These are phyloP conservation scores for Vultur gryphus DNA, from an alignment of 2,797 vertebrate genomes.

Conservation along the genomic window DNA sequence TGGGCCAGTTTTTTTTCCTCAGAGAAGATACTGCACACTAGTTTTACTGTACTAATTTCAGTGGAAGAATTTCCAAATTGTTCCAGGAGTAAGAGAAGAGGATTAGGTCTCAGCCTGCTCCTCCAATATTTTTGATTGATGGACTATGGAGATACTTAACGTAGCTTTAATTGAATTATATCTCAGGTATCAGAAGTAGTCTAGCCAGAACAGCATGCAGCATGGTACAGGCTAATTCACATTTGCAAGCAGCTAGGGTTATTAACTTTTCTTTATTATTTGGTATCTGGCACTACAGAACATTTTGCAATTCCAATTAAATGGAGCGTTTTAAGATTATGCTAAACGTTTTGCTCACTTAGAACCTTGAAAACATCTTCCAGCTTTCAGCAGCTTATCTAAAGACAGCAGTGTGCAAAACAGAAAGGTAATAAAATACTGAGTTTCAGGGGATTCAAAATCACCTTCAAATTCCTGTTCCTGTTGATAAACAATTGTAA, in stretches of 20 bases:
- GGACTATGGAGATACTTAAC: background rate
- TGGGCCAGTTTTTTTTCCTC: background rate
- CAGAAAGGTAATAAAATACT: background rate
- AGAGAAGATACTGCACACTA: background rate
- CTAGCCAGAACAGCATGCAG: background rate
- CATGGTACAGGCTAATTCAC: background rate
- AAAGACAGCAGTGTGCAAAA: background rate
- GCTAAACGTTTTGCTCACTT: background rate
- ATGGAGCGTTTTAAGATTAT: background rate
- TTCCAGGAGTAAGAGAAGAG: background rate
- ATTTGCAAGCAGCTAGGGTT: background rate
- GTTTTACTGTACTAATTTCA: background rate
- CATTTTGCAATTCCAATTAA: background rate
- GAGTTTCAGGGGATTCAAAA: background rate
- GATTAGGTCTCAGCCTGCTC: background rate
- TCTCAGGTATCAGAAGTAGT: background rate
- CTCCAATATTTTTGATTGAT: background rate
- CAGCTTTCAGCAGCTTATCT: background rate
- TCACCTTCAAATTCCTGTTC: background rate
- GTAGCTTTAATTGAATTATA: background rate
- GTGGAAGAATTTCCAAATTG: background rate
- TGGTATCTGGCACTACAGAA: background rate
- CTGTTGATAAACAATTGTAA: background rate
- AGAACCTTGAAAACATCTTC: background rate
- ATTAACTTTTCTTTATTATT: background rate